A percentile compares a stretch with the other conserved stretches of the same genome.
These are phyloP conservation scores for Falco rusticolus DNA, from an alignment of 2,797 vertebrate genomes.

Conservation along the genomic window DNA sequence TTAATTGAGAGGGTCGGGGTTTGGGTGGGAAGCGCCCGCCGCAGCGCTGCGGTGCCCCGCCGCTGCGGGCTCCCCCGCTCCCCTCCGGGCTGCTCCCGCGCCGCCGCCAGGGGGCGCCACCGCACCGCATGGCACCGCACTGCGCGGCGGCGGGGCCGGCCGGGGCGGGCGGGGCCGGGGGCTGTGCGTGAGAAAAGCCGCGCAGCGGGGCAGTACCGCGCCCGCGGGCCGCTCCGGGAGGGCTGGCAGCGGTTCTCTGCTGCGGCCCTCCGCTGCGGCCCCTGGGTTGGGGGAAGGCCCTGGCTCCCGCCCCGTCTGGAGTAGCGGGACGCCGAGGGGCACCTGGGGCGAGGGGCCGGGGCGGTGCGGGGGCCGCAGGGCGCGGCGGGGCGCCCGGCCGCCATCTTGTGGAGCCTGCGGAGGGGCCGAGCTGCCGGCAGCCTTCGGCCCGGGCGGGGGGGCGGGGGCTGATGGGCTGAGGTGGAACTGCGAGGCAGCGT, in stretches of 20 bases:
- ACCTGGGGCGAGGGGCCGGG: too few relatives aligned
- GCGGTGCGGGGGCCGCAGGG: too few relatives aligned
- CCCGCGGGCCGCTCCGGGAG: too few relatives aligned
- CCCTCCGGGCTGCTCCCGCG: not conserved
- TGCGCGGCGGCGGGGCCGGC: not conserved
- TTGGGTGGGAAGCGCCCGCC: too few relatives aligned
- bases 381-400: not conserved
- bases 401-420: rapidly evolving
- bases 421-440: not conserved
- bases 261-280: too few relatives aligned
- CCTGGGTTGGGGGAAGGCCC: not conserved
- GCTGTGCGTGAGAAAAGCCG: not conserved
- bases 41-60: too few relatives aligned
- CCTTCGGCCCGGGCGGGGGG: not conserved
- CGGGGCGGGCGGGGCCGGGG: not conserved
- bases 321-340: not conserved
- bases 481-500: not conserved
- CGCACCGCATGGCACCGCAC: not conserved
- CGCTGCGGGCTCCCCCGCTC: too few relatives aligned
- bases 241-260: too few relatives aligned
- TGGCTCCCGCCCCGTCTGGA: rapidly evolving
- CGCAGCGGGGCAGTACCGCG: not conserved
- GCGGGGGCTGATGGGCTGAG: not conserved
- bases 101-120: not conserved
- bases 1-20: too few relatives aligned